phyloP scores from a whole-genome alignment of 2,797 vertebrate genomes.

The Channallabes apus region DNA sequence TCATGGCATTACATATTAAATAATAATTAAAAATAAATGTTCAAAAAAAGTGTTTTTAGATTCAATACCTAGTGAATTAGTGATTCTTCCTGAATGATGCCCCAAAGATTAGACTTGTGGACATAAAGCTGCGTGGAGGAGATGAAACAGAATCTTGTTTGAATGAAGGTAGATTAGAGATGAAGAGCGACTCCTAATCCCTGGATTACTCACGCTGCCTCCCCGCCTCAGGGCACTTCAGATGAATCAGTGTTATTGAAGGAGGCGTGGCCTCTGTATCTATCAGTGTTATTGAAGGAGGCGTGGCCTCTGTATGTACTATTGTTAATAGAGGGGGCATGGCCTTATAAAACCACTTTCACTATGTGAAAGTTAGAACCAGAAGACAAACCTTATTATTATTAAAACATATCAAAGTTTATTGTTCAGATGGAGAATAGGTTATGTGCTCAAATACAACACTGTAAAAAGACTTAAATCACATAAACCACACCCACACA shows the following conservation, averaged over 20 bases:
- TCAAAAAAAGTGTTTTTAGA: neutral
- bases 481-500: conserved; percentile 14
- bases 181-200: conserved; percentile 53
- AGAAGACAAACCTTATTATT: neutral
- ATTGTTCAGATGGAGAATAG: conserved; percentile 24
- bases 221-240: conserved; percentile 34
- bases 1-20: neutral
- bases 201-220: conserved; percentile 47
- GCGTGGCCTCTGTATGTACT: neutral
- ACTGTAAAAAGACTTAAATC: conserved; percentile 30
- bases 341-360: neutral
- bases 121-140: conserved; percentile 23
- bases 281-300: neutral
- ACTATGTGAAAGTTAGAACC: neutral
- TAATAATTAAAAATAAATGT: neutral
- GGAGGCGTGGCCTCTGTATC: neutral
- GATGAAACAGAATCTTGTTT: conserved; percentile 55
- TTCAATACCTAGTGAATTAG: neutral
- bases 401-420: conserved; percentile 43
- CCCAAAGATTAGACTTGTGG: neutral
- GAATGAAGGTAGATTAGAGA: conserved; percentile 53
- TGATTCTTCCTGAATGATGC: neutral
- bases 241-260: conserved; percentile 24
- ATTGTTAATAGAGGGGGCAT: neutral
- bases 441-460: conserved; percentile 12